Conservation (phyloP, 2,113 vertebrate genomes). For the Varanus komodoensis region DNA sequence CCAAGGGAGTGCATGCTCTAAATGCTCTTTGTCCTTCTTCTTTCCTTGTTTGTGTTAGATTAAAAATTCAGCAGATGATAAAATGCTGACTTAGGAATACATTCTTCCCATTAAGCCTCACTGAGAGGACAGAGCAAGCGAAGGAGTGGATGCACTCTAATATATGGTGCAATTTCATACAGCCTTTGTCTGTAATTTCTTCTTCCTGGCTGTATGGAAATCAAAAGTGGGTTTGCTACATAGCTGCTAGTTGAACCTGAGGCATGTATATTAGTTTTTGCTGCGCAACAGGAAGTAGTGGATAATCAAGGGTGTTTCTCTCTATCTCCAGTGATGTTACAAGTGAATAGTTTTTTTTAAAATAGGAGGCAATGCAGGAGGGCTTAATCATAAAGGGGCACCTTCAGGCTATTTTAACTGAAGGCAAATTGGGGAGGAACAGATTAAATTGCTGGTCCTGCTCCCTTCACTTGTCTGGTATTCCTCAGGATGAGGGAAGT, state of each 20-base stretch:
- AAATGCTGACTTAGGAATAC: background rate
- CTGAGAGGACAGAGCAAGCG: slow-evolving; percentile 5
- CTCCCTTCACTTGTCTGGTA: too few species aligned
- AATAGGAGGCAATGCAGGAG: background rate
- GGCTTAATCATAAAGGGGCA: background rate
- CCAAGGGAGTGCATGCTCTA: background rate
- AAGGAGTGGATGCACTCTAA: slow-evolving; percentile 15
- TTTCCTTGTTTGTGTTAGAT: slow-evolving; percentile 1
- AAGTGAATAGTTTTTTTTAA: background rate
- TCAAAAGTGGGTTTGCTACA: background rate
- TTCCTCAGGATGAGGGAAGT: background rate
- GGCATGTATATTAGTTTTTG: slow-evolving; percentile 31
- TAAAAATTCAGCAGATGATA: slow-evolving; percentile 22
- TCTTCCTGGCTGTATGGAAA: background rate
- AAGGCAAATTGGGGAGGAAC: background rate
- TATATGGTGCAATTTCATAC: background rate
- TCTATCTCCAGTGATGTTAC: background rate
- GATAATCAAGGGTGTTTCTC: background rate
- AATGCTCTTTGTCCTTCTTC: background rate
- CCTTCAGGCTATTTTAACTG: background rate
- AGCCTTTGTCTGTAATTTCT: slow-evolving; percentile 19
- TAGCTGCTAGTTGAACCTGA: background rate
- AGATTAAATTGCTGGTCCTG: background rate
- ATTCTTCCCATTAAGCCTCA: background rate
- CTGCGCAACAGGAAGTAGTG: slow-evolving; percentile 2